Base-by-base conservation (phyloP, 2,888 invertebrate species). In the Cremastinae sp. region DNA sequence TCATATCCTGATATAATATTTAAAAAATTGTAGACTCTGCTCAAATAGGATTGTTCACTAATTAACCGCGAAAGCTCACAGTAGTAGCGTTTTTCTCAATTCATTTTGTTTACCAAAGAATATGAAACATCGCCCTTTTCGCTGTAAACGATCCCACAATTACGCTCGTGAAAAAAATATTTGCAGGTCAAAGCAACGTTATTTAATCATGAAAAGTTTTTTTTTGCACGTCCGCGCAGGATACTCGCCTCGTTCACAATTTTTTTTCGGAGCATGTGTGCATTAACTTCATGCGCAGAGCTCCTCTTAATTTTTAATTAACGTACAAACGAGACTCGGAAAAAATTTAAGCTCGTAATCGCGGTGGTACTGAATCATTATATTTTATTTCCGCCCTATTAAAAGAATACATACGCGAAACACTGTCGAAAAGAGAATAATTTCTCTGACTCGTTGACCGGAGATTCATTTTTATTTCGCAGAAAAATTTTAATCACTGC, bases 41-140 rank as follows among this genome's bases (percentile, higher is more conserved):
- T 86, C 87, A 86, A 84, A 82, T 83, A 81, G 83, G 82, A 84
- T 84, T 83, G 81, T 81, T 84, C 82, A 77, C 84, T 88, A 87
- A 87, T 88, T 88, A 88, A 87, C 87, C 84, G 81, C 82, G 83
- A 83, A 84, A 81, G 82, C 82, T 85, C 85, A 83, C 80, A 80
- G 81, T 79, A 78, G 81, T 79, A n/a, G n/a, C n/a, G n/a, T 5
- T 49, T 18, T 9, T 9, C 49, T 14, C 18, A 28, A 28, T 28
- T 5, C 2, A 28, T 28, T n/a, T n/a, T 28, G 5, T 28, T 28
- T 28, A 2, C 2, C 2, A 28, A 28, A 3, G 2, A 28, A 28
- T 28, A 5, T 28, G 5, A 28, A 28, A 28, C 28, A 28, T 28
- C 5, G 28, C 28, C 28, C 28, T 28, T 28, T 28, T 28, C 28